Evolutionary conservation across 2,797 vertebrate species (phyloP).

Genomic region (Girardinus metallicus): DNA sequence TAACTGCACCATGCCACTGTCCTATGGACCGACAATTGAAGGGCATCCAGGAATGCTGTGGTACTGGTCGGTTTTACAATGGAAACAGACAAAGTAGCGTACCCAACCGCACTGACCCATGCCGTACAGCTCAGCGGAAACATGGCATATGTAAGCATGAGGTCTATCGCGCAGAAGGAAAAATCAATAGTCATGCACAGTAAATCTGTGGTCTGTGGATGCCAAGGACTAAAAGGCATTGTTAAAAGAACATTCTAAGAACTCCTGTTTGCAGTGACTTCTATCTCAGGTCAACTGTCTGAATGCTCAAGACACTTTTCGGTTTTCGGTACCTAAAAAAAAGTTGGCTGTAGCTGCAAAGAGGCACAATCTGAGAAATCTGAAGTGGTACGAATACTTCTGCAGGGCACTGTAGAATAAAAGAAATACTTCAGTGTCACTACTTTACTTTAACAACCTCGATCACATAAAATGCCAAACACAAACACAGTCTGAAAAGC

Average conservation of each 20-base stretch:
- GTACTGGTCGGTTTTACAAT: too few species aligned
- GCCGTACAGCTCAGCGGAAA: too few species aligned
- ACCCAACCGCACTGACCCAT: too few species aligned
- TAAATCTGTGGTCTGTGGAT: not conserved
- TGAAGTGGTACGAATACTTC: not conserved
- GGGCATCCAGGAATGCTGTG: too few species aligned
- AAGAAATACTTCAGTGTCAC: not conserved
- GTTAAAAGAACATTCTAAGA: too few species aligned
- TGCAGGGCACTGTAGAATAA: not conserved
- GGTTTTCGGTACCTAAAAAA: not conserved
- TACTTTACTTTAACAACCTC: not conserved
- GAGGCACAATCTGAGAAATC: not conserved
- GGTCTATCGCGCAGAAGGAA: not conserved
- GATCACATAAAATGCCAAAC: not conserved
- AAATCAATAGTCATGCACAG: not conserved
- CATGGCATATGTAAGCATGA: too few species aligned
- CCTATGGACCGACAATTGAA: too few species aligned
- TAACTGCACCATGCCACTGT: too few species aligned
- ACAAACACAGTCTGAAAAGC: constrained; percentile 8
- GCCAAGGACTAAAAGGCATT: not conserved
- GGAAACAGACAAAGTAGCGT: too few species aligned
- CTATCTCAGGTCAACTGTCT: not conserved
- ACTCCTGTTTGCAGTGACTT: not conserved
- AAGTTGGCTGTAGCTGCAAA: not conserved
- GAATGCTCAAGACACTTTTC: not conserved